Base-by-base conservation (phyloP, 2,888 invertebrate genomes). In the Ypsolopha sequella region DNA sequence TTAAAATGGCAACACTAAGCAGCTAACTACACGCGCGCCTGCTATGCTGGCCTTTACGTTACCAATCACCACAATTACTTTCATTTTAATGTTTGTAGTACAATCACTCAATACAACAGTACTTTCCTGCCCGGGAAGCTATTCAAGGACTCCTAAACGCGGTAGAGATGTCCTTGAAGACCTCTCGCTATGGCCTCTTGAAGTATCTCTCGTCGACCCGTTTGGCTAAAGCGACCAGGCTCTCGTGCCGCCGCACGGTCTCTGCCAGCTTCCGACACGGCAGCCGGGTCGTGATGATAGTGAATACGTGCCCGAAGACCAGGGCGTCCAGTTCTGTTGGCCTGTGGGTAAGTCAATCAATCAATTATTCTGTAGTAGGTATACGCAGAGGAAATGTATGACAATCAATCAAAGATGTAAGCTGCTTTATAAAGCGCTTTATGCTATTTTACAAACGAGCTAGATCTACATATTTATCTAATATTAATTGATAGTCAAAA, bases 271-370 rank as follows among this genome's bases (percentile, higher is more conserved):
- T 89, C 58, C 92, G 92, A 67, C 93, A 93, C 0, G 97, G 96
- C 41, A 98, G 84, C 2, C 93, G 91, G 6, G 96, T 97, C 7
- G 98, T 98, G 54, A 98, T 87, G 60, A 99, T 93, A 0, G 96
- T 95, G 81, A 94, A 99, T n/a, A 99, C 89, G 80, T 99, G 99
- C 0, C 98, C 99, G 88, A 98, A 99, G 0, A 97, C 95, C 38
- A 99, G 81, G 1, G 98, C 98, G 80, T 99, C 99, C 56, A 98
- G 84, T 79, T 99, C 98, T 36, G 97, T 97, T 0, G 98, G 97
- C 51, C 95, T 95, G 87, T 60, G 87, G 78, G 24, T 24, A 24
- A 24, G 24, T 24, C 24, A 24, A 24, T 24, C 24, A 24, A 24
- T 4, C 24, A 24, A 24, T 24, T 24, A 24, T 24, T 24, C n/a